A percentile compares a stretch with the other conserved stretches of the same genome.
Conservation (phyloP, 2,113 vertebrate species). For the Poecilia latipinna region DNA sequence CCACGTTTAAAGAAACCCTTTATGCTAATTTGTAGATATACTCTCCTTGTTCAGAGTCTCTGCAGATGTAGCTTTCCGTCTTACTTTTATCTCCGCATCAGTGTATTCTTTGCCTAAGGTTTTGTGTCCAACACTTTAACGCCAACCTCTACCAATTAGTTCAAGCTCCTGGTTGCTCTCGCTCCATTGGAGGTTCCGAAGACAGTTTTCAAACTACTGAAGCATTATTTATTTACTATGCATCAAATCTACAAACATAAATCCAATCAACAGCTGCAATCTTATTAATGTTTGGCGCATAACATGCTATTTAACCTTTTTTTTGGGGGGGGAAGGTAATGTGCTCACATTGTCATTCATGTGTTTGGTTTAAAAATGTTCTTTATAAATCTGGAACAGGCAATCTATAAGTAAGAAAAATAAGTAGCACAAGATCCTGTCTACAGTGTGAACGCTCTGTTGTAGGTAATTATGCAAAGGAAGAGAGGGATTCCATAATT, state of each 20-base stretch:
- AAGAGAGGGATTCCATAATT: too few relatives aligned
- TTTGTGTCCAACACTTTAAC: background rate
- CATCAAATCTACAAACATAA: too few relatives aligned
- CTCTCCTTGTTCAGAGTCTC: background rate
- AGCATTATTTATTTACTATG: too few relatives aligned
- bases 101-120: background rate
- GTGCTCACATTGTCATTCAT: background rate
- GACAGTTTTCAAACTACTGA: background rate
- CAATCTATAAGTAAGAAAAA: too few relatives aligned
- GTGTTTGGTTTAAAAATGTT: background rate
- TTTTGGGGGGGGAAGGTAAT: background rate
- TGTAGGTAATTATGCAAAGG: too few relatives aligned
- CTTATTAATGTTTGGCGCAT: too few relatives aligned
- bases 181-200: background rate
- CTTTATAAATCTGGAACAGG: too few relatives aligned
- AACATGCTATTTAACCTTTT: background rate
- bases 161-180: background rate
- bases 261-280: too few relatives aligned
- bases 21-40: background rate
- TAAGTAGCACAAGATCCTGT: too few relatives aligned
- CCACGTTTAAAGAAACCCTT: background rate
- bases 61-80: background rate
- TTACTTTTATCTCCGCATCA: background rate
- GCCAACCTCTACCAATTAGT: background rate
- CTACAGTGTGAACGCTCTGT: too few relatives aligned